Percentiles rank a stretch among this genome's conserved stretches.
Conservation (phyloP, 2,888 invertebrate species). For the Meta bourneti region DNA sequence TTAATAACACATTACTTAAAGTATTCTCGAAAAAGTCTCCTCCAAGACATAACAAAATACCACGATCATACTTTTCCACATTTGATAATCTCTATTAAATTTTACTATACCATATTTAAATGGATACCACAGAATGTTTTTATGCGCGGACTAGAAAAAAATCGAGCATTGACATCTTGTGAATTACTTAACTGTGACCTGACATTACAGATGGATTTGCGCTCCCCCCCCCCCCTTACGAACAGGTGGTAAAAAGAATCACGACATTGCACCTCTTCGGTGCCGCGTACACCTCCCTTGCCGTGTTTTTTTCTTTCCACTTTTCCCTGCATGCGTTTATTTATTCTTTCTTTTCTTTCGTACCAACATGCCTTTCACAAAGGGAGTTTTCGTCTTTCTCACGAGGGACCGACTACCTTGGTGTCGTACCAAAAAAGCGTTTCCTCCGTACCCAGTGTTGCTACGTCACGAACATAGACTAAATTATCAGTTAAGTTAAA, state of each 20-base stretch:
- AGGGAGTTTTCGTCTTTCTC: constrained; percentile 60
- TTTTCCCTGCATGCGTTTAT: background rate
- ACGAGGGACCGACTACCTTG: constrained; percentile 26
- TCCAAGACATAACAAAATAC: too few species aligned
- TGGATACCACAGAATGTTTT: too few species aligned
- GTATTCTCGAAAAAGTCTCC: too few species aligned
- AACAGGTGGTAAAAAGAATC: constrained; percentile 60
- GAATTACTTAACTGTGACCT: constrained; percentile 59
- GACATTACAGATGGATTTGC: constrained; percentile 18
- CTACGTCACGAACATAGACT: constrained; percentile 44
- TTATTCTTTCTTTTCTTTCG: constrained; percentile 31
- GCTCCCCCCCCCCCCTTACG: background rate
- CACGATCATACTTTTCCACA: too few species aligned
- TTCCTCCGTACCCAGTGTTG: constrained; percentile 1
- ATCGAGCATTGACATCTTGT: constrained; percentile 57
- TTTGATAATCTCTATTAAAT: too few species aligned
- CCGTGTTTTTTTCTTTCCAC: constrained; percentile 16
- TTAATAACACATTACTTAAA: too few species aligned
- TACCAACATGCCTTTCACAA: constrained; percentile 9
- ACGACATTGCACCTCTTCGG: constrained; percentile 61
- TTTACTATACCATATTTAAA: too few species aligned
- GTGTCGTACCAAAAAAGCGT: constrained; percentile 34
- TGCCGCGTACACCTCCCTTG: background rate
- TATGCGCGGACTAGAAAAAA: background rate
- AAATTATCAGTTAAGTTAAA: constrained; percentile 65